phyloP scores from a whole-genome alignment of 2,888 invertebrate species.

The Papilio protenor region DNA sequence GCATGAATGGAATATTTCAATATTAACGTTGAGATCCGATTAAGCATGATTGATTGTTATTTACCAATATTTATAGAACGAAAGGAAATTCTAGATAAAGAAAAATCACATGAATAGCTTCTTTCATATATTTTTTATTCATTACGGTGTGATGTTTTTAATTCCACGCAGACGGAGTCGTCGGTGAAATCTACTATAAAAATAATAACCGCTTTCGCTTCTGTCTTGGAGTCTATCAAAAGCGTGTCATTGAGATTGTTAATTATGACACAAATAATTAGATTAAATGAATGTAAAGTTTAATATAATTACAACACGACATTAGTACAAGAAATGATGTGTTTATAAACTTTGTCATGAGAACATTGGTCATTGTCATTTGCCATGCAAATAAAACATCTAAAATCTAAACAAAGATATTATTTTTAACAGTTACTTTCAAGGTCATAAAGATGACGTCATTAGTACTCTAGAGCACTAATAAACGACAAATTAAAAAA shows the following conservation, averaged over 20 bases:
- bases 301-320: not conserved
- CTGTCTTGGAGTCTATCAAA: constrained; percentile 4
- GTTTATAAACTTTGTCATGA: not conserved
- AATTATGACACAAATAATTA: constrained; percentile 17
- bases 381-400: not conserved
- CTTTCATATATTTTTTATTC: no score
- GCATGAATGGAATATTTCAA: no score
- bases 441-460: not conserved
- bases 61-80: no score
- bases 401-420: not conserved
- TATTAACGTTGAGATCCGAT: no score
- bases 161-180: no score
- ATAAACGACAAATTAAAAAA: not conserved
- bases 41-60: no score
- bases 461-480: not conserved
- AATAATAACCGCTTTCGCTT: constrained; percentile 19
- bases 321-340: not conserved
- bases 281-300: constrained; percentile 10
- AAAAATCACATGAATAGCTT: no score
- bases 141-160: not conserved
- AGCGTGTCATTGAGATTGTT: constrained; percentile 16
- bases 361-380: not conserved
- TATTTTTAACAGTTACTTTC: not conserved
- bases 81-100: no score
- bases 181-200: no score